Base-by-base conservation (phyloP, 2,797 vertebrate species). In the Scarus forsteni region DNA sequence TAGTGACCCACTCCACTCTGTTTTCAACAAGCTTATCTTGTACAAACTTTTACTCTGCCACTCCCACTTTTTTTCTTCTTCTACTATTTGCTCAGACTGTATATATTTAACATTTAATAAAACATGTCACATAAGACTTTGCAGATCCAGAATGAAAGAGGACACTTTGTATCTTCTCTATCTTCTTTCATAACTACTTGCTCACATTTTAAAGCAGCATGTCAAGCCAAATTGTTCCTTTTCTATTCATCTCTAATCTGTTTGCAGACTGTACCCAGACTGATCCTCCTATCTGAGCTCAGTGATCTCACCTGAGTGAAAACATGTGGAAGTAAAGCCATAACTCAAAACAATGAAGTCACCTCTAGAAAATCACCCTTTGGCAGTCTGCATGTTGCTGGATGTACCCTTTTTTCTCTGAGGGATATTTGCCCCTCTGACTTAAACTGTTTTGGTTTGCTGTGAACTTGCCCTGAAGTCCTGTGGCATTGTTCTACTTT, bases 121-220 rank as follows among this genome's bases (percentile, higher is more conserved):
- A 45, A 18, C 7, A 38, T 3, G 8, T 6, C n/a, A 9, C 7
- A 52, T 10, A 35, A 18, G 3, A 58, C 27, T 73, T 72, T 50
- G 10, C 48, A 48, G 56, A 50, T 53, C 12, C 14, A 34, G 0
- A 59, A 18, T 6, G 7, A 50, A 40, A 49, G 19, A 77, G 52
- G 11, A 53, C 55, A 38, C 18, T 15, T 62, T 1, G 15, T n/a
- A 57, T 4, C 14, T 55, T 44, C 27, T 27, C 27, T 27, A 1
- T 72, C n/a, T 61, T 7, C 60, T 69, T 75, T 70, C 38, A 54
- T 14, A 54, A 53, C 54, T 62, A 34, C 49, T 83, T 82, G 70
- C 58, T 75, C 10, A 9, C 59, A 60, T 5, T 34, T 10, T 14
- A 13, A 54, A 43, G 18, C 7, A 38, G 2, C 35, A 54, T 64